Base-by-base conservation (phyloP, 92 coral and sea anemone species). In the Ricordea florida region DNA sequence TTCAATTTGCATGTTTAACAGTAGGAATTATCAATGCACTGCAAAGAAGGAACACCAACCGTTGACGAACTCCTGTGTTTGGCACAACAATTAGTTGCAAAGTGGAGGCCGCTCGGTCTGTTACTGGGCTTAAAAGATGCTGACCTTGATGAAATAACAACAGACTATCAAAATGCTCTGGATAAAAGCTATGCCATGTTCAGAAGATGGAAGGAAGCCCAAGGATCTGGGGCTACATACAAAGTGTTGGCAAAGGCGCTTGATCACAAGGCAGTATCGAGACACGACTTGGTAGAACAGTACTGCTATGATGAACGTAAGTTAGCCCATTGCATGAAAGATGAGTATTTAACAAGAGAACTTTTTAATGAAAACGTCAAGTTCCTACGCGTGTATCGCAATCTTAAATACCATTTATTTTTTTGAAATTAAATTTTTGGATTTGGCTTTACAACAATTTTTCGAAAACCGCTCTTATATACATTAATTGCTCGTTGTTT, bases 91-190 rank as follows among this genome's bases (percentile, higher is more conserved):
- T 40, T 38, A 1, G 14, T 57, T 5, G 17, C 46, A 8, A n/a
- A 81, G 47, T 90, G 96, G 96, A 66, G 57, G 44, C 62, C 37
- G 14, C 49, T 85, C 10, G 96, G 92, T 11, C 21, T 84, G 40
- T 76, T 66, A 26, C 35, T 90, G 56, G 73, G 81, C 14, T 47
- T 90, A 31, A 57, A 4, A 4, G 67, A 86, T n/a, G 20, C 63
- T 0, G 35, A 44, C 18, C 44, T 86, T 68, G 66, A 77, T 44
- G 86, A 76, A 33, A 86, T 90, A 22, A 65, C 70, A 5, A 66
- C 59, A 26, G 92, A 90, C 45, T 6, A 69, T 5, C 10, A 16
- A 1, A 67, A 61, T 32, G 69, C 50, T 3, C 25, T 81, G 38
- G 96, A 90, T 44, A 62, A 37, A 33, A 42, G 85, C 29, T 82